Evolutionary conservation across 2,113 vertebrate species (phyloP).

Genomic region (Lota lota): DNA sequence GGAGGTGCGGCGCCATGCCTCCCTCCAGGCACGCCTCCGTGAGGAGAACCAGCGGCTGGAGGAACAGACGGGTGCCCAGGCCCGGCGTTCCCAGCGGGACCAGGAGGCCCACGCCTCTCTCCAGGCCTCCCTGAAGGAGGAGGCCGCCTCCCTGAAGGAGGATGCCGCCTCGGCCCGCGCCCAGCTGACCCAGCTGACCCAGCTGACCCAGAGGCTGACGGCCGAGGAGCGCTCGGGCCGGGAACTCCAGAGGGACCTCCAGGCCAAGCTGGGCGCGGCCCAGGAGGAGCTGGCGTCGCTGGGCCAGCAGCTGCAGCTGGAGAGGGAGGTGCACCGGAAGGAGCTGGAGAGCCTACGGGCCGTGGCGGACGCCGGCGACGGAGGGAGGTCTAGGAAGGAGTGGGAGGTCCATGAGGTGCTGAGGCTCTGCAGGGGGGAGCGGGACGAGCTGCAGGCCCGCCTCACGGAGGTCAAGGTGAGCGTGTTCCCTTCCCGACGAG

Average conservation of each 20-base stretch:
- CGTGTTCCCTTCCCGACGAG: too few species aligned
- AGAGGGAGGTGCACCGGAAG: conserved; percentile 83
- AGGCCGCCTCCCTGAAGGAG: conserved; percentile 67
- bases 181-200: conserved; percentile 77
- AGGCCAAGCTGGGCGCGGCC: conserved; percentile 63
- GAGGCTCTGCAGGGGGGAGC: conserved; percentile 75
- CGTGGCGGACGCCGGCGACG: conserved; percentile 54
- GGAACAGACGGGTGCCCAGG: conserved; percentile 61
- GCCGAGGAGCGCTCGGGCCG: conserved; percentile 79
- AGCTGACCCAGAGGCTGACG: conserved; percentile 72
- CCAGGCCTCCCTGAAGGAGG: conserved; percentile 76
- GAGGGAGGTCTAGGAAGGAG: conserved; percentile 75
- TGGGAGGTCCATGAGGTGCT: conserved; percentile 74
- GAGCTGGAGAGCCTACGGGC: conserved; percentile 76
- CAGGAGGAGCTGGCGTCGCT: conserved; percentile 75
- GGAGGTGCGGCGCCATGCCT: conserved; percentile 71
- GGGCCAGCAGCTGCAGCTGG: conserved; percentile 81
- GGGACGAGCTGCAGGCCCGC: conserved; percentile 74
- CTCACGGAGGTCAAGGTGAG: conserved; percentile 81
- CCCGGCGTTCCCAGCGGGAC: conserved; percentile 65
- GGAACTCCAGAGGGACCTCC: conserved; percentile 77
- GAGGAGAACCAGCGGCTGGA: conserved; percentile 80
- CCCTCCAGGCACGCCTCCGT: conserved; percentile 68
- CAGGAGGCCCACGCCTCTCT: conserved; percentile 60
- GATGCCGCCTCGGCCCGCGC: conserved; percentile 71